phyloP scores from a whole-genome alignment of 2,888 invertebrate genomes.

The Meta bourneti region DNA sequence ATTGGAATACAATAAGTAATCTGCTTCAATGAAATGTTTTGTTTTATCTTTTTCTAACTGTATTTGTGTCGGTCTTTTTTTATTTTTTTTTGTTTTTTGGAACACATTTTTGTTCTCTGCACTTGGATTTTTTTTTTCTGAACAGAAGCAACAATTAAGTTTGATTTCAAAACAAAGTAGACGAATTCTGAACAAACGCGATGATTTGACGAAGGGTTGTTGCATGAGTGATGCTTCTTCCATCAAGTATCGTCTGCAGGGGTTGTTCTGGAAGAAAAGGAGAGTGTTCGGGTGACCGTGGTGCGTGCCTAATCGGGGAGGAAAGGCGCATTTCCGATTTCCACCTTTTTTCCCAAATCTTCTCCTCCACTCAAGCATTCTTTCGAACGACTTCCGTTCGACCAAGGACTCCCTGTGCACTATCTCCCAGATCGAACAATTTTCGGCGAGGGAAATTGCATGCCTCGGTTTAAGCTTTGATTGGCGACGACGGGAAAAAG shows the following conservation, averaged over 20 bases:
- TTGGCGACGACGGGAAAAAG: constrained; percentile 14
- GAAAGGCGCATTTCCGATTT: constrained; percentile 68
- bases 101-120: too few species aligned
- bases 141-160: too few species aligned
- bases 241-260: neutral
- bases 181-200: too few species aligned
- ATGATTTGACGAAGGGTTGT: too few species aligned
- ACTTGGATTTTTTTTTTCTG: too few species aligned
- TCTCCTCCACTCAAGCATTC: constrained; percentile 68
- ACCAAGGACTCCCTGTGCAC: constrained; percentile 61
- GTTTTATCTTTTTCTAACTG: too few species aligned
- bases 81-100: too few species aligned
- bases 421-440: constrained; percentile 66
- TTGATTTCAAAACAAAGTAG: too few species aligned
- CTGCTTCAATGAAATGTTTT: too few species aligned
- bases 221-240: too few species aligned
- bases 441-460: constrained; percentile 46
- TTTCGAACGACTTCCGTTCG: constrained; percentile 63
- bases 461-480: constrained; percentile 57
- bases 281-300: constrained; percentile 45
- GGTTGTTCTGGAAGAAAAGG: neutral
- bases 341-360: constrained; percentile 64
- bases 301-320: constrained; percentile 74
- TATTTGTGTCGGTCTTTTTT: too few species aligned
- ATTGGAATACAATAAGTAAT: too few species aligned